phyloP scores from a whole-genome alignment of 2,888 invertebrate genomes.

The Acronicta aceris region DNA sequence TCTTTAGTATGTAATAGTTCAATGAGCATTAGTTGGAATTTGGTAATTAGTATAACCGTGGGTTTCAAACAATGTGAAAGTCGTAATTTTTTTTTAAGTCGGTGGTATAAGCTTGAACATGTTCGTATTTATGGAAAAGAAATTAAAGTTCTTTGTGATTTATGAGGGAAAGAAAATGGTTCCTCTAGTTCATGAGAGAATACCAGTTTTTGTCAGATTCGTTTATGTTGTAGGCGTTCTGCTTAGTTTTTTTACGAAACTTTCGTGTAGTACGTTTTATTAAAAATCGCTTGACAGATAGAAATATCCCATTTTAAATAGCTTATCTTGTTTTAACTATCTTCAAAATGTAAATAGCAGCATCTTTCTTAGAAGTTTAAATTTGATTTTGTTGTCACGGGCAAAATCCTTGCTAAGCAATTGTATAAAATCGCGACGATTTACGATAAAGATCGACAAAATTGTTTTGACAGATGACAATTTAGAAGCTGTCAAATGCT shows the following conservation, averaged over 20 bases:
- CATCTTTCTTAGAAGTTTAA: too few relatives aligned
- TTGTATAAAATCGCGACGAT: too few relatives aligned
- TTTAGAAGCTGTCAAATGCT: too few relatives aligned
- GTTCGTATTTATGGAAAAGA: conserved; percentile 5
- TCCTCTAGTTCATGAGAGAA: conserved; percentile 27
- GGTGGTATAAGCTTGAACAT: conserved; percentile 12
- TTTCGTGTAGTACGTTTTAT: conserved; percentile 10
- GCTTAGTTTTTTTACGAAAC: conserved; percentile 10
- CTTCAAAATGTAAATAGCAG: too few relatives aligned
- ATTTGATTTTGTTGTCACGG: too few relatives aligned
- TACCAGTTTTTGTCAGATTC: conserved; percentile 3
- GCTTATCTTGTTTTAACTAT: too few relatives aligned
- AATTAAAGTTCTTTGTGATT: conserved; percentile 22
- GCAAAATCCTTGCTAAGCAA: too few relatives aligned
- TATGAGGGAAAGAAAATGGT: conserved; percentile 20
- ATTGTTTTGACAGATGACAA: too few relatives aligned
- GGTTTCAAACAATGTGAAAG: conserved; percentile 26
- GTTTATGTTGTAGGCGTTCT: too few relatives aligned
- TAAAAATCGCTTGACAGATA: not conserved
- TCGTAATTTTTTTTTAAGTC: not conserved
- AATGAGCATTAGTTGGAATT: conserved; percentile 14
- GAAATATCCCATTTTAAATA: too few relatives aligned
- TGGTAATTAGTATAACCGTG: conserved; percentile 17
- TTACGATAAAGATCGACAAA: too few relatives aligned
- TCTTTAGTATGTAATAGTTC: not conserved